Conservation (phyloP, 2,888 invertebrate genomes). For the Patella ulyssiponensis region DNA sequence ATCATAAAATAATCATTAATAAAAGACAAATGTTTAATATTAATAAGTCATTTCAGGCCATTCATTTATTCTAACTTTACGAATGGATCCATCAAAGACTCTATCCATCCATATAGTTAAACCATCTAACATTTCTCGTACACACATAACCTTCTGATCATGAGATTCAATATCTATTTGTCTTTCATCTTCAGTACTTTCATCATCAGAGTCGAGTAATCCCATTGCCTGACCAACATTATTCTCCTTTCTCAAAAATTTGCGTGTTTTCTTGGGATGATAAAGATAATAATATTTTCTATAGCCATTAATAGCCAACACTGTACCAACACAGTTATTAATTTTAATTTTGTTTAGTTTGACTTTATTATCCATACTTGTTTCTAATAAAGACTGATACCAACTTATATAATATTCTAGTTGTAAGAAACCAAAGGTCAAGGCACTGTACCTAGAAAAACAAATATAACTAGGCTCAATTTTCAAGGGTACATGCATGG, state of each 20-base stretch:
- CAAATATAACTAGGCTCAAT: background rate
- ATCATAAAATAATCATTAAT: too few species aligned
- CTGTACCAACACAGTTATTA: conserved; percentile 89
- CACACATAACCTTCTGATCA: conserved; percentile 47
- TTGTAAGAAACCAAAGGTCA: conserved; percentile 93
- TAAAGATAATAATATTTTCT: conserved; percentile 99
- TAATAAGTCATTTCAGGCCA: conserved; percentile 81
- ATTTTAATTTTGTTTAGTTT: conserved; percentile 87
- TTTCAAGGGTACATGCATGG: background rate
- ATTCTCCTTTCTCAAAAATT: conserved; percentile 49
- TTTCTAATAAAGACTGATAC: conserved; percentile 91
- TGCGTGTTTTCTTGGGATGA: conserved; percentile 76
- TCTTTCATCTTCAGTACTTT: conserved; percentile 42
- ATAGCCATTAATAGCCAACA: conserved; percentile 95
- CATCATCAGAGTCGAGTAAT: conserved; percentile 48
- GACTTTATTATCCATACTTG: conserved; percentile 80
- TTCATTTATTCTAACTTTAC: conserved; percentile 95
- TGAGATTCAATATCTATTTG: conserved; percentile 39
- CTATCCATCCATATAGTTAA: conserved; percentile 97
- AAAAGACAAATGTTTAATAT: background rate
- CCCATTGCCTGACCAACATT: conserved; percentile 54
- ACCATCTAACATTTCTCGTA: conserved; percentile 78
- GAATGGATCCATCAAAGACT: conserved; percentile 94
- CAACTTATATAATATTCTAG: conserved; percentile 93
- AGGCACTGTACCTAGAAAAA: conserved; percentile 88